Evolutionary conservation across 1,140 invertebrate species (phyloP).

Genomic region (Berghia stephanieae): DNA sequence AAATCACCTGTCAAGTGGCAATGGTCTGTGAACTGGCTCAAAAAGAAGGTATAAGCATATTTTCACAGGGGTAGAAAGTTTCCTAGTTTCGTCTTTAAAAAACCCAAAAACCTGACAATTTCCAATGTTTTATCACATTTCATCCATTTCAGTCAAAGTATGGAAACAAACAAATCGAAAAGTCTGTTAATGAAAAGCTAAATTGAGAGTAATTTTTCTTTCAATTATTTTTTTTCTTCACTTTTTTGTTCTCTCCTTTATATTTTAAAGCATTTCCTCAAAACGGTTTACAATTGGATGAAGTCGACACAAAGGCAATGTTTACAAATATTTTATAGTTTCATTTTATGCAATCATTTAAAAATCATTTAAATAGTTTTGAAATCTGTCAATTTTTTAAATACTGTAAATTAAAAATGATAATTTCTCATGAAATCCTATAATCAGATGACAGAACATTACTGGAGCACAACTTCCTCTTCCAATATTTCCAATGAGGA

Average conservation of each 20-base stretch:
- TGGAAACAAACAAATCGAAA: not conserved
- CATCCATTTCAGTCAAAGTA: not conserved
- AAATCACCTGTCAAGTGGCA: conserved; percentile 68
- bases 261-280: too few species aligned
- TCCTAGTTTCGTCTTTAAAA: too few species aligned
- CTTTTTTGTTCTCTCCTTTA: too few species aligned
- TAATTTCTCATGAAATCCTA: not conserved
- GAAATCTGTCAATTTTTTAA: not conserved
- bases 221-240: too few species aligned
- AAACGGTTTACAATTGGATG: too few species aligned
- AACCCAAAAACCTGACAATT: too few species aligned
- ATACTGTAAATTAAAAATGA: not conserved
- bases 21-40: conserved; percentile 71
- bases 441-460: conserved; percentile 65
- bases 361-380: not conserved
- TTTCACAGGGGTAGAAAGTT: too few species aligned
- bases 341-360: not conserved
- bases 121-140: too few species aligned
- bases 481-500: conserved; percentile 68
- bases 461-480: conserved; percentile 58
- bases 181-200: not conserved
- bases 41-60: conserved; percentile 66
- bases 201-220: not conserved
- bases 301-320: not conserved
- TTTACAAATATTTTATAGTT: not conserved